phyloP scores from a whole-genome alignment of 92 coral and sea anemone genomes.

The Phenganax stokvisi region DNA sequence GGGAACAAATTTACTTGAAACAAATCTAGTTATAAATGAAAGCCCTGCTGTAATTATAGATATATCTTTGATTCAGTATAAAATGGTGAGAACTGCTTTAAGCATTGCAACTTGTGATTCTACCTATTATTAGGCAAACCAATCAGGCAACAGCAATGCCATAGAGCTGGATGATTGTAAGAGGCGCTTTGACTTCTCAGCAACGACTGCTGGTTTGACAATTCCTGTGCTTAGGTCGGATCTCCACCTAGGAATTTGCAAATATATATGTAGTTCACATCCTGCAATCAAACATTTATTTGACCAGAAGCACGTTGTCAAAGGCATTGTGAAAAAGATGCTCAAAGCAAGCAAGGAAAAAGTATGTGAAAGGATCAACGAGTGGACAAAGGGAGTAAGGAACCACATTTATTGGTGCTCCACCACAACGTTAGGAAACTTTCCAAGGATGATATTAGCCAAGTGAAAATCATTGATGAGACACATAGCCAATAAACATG shows the following conservation, averaged over 20 bases:
- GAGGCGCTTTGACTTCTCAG: conserved; percentile 15
- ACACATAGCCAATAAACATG: conserved; percentile 42
- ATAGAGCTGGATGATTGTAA: conserved; percentile 40
- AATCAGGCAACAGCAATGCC: conserved; percentile 32
- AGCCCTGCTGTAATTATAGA: too few species aligned
- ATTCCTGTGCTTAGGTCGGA: conserved; percentile 30
- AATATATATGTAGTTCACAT: conserved; percentile 11
- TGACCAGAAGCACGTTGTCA: conserved; percentile 35
- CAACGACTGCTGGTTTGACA: conserved; percentile 23
- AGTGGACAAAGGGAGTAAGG: conserved; percentile 36
- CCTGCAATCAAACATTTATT: too few species aligned
- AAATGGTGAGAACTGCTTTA: too few species aligned
- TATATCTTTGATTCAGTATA: too few species aligned
- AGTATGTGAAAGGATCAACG: conserved; percentile 36
- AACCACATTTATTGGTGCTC: conserved; percentile 41
- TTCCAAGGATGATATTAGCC: conserved; percentile 37
- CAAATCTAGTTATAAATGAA: too few species aligned
- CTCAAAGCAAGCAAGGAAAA: conserved; percentile 38
- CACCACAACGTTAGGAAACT: conserved; percentile 34
- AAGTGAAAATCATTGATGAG: conserved; percentile 48
- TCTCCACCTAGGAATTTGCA: conserved; percentile 32
- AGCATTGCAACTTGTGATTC: too few species aligned
- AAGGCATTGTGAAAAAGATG: conserved; percentile 37
- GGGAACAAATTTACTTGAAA: too few species aligned
- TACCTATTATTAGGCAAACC: conserved; percentile 20